Percentiles rank a stretch among this genome's conserved stretches.
Evolutionary conservation across 2,888 invertebrate species (phyloP).

Genomic region (Tanytarsus gracilentus): DNA sequence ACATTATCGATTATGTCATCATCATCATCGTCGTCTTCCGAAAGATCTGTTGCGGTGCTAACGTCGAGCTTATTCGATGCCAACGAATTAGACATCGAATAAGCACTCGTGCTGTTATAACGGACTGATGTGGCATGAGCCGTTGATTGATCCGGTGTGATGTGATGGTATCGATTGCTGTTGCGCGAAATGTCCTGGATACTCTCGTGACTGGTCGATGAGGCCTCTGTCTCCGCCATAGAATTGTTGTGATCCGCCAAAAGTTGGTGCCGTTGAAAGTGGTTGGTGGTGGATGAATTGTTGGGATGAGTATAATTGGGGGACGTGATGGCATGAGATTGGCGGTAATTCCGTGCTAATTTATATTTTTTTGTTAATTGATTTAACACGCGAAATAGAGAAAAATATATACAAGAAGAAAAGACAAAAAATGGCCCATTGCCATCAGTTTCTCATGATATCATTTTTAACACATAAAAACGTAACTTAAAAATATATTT

Average conservation of each 20-base stretch:
- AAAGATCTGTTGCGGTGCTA: slow-evolving; percentile 41
- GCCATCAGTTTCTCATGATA: too few relatives aligned
- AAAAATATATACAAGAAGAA: too few relatives aligned
- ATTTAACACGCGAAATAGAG: too few relatives aligned
- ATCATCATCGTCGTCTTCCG: slow-evolving; percentile 30
- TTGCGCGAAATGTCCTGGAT: slow-evolving; percentile 35
- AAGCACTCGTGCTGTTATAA: slow-evolving; percentile 43
- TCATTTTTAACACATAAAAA: too few relatives aligned
- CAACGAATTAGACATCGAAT: slow-evolving; percentile 45
- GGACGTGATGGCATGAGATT: slow-evolving; percentile 41
- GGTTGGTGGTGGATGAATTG: slow-evolving; percentile 36
- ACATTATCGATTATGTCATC: slow-evolving; percentile 37
- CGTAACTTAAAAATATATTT: too few relatives aligned
- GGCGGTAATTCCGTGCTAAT: slow-evolving; percentile 42
- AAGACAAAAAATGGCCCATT: too few relatives aligned
- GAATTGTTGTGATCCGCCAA: slow-evolving; percentile 45
- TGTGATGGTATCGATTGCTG: too few relatives aligned
- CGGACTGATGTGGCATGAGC: slow-evolving; percentile 39
- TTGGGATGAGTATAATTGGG: slow-evolving; percentile 33
- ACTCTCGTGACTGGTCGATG: slow-evolving; percentile 48
- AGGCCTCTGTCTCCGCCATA: slow-evolving; percentile 46
- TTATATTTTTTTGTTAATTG: neutral
- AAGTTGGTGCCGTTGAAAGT: slow-evolving; percentile 33
- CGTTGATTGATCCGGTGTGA: slow-evolving; percentile 31
- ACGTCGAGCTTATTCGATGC: slow-evolving; percentile 31